phyloP scores from a whole-genome alignment of 2,113 vertebrate species.

The Oostethus manadensis region DNA sequence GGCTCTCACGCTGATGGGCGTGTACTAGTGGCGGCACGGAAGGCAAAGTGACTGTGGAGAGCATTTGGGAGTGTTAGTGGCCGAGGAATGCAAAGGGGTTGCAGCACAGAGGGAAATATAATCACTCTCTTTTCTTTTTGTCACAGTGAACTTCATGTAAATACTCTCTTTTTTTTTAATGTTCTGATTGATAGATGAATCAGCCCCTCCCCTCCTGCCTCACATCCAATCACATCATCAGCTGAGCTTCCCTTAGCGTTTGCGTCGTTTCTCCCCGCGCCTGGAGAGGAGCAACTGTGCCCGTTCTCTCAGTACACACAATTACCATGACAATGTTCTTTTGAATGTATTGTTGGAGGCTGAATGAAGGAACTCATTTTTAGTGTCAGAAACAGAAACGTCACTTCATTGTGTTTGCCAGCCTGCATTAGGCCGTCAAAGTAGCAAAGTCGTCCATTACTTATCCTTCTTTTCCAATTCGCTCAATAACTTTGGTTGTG shows the following conservation, averaged over 20 bases:
- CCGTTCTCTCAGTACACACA: slow-evolving; percentile 59
- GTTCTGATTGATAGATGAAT: slow-evolving; percentile 71
- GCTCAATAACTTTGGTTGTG: slow-evolving; percentile 53
- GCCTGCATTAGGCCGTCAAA: slow-evolving; percentile 57
- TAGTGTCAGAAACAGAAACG: slow-evolving; percentile 10
- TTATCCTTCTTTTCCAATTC: slow-evolving; percentile 63
- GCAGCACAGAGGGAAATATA: slow-evolving; percentile 83
- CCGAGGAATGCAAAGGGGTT: slow-evolving; percentile 90
- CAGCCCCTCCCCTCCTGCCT: slow-evolving; percentile 42
- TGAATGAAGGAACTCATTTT: slow-evolving; percentile 26
- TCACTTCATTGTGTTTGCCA: not conserved
- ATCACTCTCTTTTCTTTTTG: slow-evolving; percentile 75
- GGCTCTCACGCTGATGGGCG: slow-evolving; percentile 89
- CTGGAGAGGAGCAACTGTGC: slow-evolving; percentile 80
- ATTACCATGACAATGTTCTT: slow-evolving; percentile 83
- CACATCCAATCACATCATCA: slow-evolving; percentile 80
- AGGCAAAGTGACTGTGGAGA: slow-evolving; percentile 88
- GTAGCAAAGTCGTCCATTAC: slow-evolving; percentile 64
- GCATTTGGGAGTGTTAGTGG: slow-evolving; percentile 87
- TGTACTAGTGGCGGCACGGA: slow-evolving; percentile 85
- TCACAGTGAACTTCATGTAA: slow-evolving; percentile 90
- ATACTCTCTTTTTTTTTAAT: slow-evolving; percentile 77
- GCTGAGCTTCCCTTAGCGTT: slow-evolving; percentile 63
- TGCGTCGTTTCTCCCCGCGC: slow-evolving; percentile 84
- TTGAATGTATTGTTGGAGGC: slow-evolving; percentile 65